Evolutionary conservation across 2,888 invertebrate species (phyloP).

Genomic region (Tetanocera ferruginea): DNA sequence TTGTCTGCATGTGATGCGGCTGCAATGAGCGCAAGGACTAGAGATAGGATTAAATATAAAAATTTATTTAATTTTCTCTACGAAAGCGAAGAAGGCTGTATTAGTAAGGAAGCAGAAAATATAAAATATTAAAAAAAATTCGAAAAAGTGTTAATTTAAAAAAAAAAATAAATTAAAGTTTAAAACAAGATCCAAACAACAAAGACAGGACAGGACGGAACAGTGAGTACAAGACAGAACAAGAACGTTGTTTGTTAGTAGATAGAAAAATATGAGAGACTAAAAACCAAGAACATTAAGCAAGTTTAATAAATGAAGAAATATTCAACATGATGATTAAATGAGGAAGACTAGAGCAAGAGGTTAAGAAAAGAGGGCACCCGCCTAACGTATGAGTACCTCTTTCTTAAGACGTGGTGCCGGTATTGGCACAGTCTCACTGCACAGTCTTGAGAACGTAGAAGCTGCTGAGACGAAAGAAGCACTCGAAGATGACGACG

Average conservation of each 20-base stretch:
- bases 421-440: slow-evolving; percentile 59
- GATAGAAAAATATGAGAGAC: too few relatives aligned
- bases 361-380: background rate
- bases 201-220: background rate
- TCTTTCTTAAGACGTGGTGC: slow-evolving; percentile 67
- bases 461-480: slow-evolving; percentile 63
- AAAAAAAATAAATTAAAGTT: background rate
- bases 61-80: background rate
- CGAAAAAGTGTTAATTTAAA: background rate
- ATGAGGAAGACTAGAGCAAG: background rate
- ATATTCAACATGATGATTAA: background rate
- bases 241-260: too few relatives aligned
- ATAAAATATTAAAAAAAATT: background rate
- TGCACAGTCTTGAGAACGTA: slow-evolving; percentile 56
- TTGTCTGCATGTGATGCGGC: slow-evolving; percentile 49
- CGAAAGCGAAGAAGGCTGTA: background rate
- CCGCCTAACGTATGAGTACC: slow-evolving; percentile 56
- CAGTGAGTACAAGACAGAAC: background rate
- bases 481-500: slow-evolving; percentile 51
- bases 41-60: slow-evolving; percentile 16
- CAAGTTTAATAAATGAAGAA: background rate
- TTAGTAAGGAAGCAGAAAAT: background rate
- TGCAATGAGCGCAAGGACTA: slow-evolving; percentile 59
- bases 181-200: background rate
- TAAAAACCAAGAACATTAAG: background rate